These are phyloP conservation scores for Macroglossus sobrinus DNA, from an alignment of 2,113 vertebrate species.

Conservation along the genomic window DNA sequence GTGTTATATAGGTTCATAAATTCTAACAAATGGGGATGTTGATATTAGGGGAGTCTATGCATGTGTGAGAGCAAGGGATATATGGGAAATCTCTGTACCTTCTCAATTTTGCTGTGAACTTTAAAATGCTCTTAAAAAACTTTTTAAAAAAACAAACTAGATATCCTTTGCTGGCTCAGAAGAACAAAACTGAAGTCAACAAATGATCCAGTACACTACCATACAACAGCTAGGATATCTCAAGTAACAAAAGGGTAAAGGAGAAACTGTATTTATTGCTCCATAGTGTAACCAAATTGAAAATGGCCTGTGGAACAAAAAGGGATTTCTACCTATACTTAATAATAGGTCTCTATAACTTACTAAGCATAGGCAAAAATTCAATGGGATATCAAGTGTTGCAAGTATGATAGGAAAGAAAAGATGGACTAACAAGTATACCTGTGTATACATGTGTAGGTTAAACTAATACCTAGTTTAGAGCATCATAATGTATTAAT, in stretches of 20 bases:
- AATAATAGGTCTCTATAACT: background rate
- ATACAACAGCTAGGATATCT: background rate
- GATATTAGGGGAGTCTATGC: too few species aligned
- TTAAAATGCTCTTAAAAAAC: too few species aligned
- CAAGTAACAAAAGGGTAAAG: background rate
- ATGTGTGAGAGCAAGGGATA: too few species aligned
- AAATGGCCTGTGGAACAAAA: background rate
- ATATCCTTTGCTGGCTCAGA: background rate
- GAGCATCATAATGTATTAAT: background rate
- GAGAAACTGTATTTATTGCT: background rate
- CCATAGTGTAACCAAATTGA: background rate
- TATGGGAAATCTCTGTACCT: too few species aligned
- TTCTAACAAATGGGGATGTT: too few species aligned
- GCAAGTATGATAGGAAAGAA: constrained; percentile 3
- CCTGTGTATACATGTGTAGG: background rate
- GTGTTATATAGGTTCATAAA: background rate
- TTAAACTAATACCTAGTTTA: background rate
- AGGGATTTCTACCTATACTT: background rate
- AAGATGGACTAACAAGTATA: background rate
- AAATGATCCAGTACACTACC: background rate
- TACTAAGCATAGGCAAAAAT: background rate
- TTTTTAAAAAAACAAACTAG: background rate
- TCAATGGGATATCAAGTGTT: background rate
- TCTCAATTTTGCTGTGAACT: too few species aligned
- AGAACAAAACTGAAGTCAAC: constrained; percentile 20